Evolutionary conservation across 2,113 vertebrate species (phyloP).

Genomic region (Etia nguti): DNA sequence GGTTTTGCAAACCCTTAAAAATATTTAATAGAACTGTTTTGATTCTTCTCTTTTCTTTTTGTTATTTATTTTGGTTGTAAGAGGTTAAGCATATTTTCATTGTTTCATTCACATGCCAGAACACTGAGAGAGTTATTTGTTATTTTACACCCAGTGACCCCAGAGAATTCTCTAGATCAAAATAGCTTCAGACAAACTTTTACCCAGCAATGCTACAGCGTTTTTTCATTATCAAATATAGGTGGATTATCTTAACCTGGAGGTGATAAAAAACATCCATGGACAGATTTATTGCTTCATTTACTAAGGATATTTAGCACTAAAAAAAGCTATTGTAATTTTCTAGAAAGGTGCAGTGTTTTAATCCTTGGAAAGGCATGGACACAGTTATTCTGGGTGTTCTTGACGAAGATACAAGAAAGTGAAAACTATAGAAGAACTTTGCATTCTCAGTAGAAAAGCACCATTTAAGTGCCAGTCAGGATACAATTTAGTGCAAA

Average conservation of each 20-base stretch:
- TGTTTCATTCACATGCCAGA: neutral
- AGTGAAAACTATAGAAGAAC: neutral
- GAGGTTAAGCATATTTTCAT: neutral
- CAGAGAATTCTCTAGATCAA: neutral
- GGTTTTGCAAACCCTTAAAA: neutral
- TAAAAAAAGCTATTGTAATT: neutral
- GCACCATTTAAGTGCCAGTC: neutral
- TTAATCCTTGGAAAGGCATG: too few species aligned
- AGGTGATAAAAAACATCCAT: neutral
- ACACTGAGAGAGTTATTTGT: neutral
- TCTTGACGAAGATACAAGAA: neutral
- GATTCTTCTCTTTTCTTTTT: neutral
- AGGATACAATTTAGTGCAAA: neutral
- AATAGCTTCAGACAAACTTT: neutral
- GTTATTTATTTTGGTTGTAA: neutral
- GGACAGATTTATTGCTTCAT: neutral
- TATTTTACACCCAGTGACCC: neutral
- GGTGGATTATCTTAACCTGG: neutral
- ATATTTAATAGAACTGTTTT: neutral
- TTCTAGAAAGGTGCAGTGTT: too few species aligned
- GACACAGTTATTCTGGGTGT: too few species aligned
- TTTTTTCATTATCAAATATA: neutral
- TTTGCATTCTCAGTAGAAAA: neutral
- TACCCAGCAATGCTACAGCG: neutral
- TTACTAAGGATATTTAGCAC: neutral